phyloP scores from a whole-genome alignment of 1,140 invertebrate genomes.

The Drosophila orena region DNA sequence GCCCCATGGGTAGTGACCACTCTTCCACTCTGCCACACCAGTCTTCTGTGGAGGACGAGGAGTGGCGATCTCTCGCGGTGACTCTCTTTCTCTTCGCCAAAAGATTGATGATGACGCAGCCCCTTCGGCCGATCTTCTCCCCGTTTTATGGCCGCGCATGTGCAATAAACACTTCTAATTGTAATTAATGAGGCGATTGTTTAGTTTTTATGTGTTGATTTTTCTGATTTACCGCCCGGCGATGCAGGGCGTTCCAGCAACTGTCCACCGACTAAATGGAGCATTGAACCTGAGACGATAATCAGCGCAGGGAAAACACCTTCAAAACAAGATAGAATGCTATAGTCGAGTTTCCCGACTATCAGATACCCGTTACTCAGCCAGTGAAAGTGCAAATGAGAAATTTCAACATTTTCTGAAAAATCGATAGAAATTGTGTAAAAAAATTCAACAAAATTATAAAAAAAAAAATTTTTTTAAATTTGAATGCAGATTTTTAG shows the following conservation, averaged over 20 bases:
- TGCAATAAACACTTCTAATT: constrained; percentile 83
- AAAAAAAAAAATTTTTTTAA: no score
- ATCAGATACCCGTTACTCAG: no score
- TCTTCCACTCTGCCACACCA: constrained; percentile 1
- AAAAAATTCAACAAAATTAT: no score
- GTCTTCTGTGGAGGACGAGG: constrained; percentile 1
- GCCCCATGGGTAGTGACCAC: constrained; percentile 27
- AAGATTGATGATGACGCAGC: constrained; percentile 80
- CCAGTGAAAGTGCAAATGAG: no score
- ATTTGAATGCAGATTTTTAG: no score
- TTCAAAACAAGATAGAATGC: no score
- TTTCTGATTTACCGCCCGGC: constrained; percentile 70
- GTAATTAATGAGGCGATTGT: constrained; percentile 84
- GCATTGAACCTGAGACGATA: constrained; percentile 57
- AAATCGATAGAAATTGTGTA: no score
- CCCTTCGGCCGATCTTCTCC: constrained; percentile 37
- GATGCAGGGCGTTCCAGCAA: constrained; percentile 23
- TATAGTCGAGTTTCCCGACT: no score
- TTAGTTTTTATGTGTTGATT: constrained; percentile 82
- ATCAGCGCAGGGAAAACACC: not conserved
- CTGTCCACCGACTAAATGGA: constrained; percentile 55
- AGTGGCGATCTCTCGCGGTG: constrained; percentile 37
- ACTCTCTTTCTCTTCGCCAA: constrained; percentile 15
- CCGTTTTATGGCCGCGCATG: constrained; percentile 74
- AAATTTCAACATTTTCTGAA: no score